Conservation (phyloP, 2,888 invertebrate genomes). For the Drosophila formosana region DNA sequence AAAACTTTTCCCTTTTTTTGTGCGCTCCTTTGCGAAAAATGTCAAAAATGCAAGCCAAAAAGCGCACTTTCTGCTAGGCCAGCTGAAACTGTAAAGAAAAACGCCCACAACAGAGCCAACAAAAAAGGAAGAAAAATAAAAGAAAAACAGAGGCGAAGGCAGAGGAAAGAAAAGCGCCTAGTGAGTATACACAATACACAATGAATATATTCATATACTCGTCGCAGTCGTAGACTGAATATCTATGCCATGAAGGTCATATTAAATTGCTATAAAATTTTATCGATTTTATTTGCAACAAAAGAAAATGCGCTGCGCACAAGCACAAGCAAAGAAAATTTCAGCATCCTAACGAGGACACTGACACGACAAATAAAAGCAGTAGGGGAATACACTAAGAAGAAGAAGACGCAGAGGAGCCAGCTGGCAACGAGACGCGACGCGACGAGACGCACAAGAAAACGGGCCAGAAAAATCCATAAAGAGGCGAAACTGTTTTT, state of each 20-base stretch:
- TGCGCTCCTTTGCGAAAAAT: slow-evolving; percentile 8
- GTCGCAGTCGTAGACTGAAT: slow-evolving; percentile 33
- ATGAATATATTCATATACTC: slow-evolving; percentile 33
- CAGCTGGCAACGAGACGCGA: slow-evolving; percentile 40
- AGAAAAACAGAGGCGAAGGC: slow-evolving; percentile 5
- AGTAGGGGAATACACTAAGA: slow-evolving; percentile 6
- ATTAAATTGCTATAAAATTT: slow-evolving; percentile 84
- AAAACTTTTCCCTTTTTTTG: slow-evolving; percentile 29
- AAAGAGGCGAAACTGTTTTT: slow-evolving; percentile 72
- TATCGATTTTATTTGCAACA: slow-evolving; percentile 83
- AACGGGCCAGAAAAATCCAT: slow-evolving; percentile 71
- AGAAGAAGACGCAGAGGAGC: slow-evolving; percentile 35
- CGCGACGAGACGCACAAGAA: slow-evolving; percentile 28
- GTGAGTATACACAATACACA: slow-evolving; percentile 37
- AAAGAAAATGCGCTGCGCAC: slow-evolving; percentile 77
- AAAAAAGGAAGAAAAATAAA: slow-evolving; percentile 1
- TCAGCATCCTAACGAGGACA: slow-evolving; percentile 76
- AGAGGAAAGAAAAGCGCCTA: slow-evolving; percentile 40
- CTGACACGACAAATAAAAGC: slow-evolving; percentile 66
- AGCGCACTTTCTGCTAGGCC: slow-evolving; percentile 29
- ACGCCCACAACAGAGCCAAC: slow-evolving; percentile 60
- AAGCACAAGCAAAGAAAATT: slow-evolving; percentile 54
- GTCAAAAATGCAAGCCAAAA: slow-evolving; percentile 57
- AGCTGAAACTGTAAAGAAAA: slow-evolving; percentile 47
- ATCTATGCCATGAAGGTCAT: slow-evolving; percentile 84